A percentile compares a stretch with the other conserved stretches of the same genome.
phyloP scores from a whole-genome alignment of 2,113 vertebrate species.

The Atlantisia rogersi region DNA sequence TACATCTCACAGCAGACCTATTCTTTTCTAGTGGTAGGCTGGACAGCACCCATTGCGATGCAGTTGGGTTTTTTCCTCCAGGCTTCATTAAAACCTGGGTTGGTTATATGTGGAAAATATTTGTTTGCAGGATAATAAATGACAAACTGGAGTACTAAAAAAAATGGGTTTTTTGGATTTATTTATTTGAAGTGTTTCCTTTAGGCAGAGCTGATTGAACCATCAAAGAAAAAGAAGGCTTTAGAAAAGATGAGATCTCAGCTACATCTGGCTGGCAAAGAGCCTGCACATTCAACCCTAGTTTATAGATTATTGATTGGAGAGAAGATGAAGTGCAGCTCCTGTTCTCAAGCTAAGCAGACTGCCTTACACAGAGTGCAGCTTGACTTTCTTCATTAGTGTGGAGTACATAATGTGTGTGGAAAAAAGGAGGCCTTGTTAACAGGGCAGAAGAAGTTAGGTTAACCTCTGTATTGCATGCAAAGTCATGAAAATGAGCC shows the following conservation, averaged over 20 bases:
- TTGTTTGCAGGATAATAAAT: neutral
- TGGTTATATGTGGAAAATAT: rapidly evolving
- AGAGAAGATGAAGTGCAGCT: conserved; percentile 47
- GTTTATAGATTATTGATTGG: conserved; percentile 71
- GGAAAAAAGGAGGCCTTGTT: conserved; percentile 31
- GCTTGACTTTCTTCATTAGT: conserved; percentile 55
- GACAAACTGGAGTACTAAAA: neutral
- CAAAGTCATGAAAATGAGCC: neutral
- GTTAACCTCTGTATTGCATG: neutral
- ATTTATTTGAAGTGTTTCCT: neutral
- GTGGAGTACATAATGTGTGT: conserved; percentile 26
- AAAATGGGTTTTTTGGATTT: neutral
- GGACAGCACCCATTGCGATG: neutral
- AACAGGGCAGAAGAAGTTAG: neutral
- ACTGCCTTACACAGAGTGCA: conserved; percentile 29
- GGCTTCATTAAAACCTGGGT: neutral
- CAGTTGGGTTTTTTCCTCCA: neutral
- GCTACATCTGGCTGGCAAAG: conserved; percentile 27
- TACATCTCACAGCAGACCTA: neutral
- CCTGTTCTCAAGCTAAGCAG: conserved; percentile 21
- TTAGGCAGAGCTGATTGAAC: neutral
- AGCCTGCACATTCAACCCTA: conserved; percentile 29
- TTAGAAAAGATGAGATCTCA: neutral
- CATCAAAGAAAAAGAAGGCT: neutral
- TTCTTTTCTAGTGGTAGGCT: rapidly evolving